These are phyloP conservation scores for Cheilosia soror DNA, from an alignment of 2,888 invertebrate species.

Conservation along the genomic window DNA sequence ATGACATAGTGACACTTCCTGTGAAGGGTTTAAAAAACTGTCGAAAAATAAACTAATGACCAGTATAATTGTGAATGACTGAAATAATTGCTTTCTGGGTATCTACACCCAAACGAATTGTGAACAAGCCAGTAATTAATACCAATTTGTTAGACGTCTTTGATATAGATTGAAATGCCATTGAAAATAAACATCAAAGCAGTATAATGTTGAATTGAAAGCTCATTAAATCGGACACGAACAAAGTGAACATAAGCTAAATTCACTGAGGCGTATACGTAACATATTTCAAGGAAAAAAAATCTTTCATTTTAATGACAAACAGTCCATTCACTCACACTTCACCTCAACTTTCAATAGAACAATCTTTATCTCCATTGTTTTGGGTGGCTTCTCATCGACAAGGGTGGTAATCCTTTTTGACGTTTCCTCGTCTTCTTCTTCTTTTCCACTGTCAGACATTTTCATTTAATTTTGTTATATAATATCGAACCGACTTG, in stretches of 20 bases:
- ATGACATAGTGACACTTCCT: too few species aligned
- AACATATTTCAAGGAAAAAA: neutral
- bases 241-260: slow-evolving; percentile 1
- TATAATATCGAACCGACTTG: slow-evolving; percentile 33
- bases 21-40: too few species aligned
- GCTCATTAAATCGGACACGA: neutral
- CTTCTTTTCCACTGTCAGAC: slow-evolving; percentile 51
- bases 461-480: slow-evolving; percentile 36
- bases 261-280: slow-evolving; percentile 18
- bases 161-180: neutral
- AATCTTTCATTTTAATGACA: neutral
- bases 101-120: too few species aligned
- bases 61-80: too few species aligned
- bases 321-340: slow-evolving; percentile 13
- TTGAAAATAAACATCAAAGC: neutral
- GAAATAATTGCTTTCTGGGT: too few species aligned
- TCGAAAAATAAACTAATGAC: too few species aligned
- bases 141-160: neutral
- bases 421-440: slow-evolving; percentile 45
- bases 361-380: slow-evolving; percentile 62
- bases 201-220: neutral
- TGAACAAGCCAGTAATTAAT: neutral
- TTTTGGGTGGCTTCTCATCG: slow-evolving; percentile 42
- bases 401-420: slow-evolving; percentile 20
- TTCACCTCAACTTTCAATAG: slow-evolving; percentile 66